Conservation (phyloP, 2,888 invertebrate genomes). For the Pyralis farinalis region DNA sequence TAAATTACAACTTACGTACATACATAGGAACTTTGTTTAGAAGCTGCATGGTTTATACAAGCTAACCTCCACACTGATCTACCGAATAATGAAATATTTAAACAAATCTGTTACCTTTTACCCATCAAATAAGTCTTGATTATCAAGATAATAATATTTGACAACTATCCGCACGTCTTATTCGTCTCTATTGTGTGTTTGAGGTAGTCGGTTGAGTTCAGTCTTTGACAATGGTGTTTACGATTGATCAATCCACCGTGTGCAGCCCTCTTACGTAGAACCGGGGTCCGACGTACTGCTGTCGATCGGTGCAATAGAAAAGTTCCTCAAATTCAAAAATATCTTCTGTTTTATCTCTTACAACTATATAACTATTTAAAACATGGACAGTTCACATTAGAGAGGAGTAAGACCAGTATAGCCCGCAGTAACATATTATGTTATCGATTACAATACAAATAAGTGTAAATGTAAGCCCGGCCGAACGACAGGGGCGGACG, state of each 20-base stretch:
- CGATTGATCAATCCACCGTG: background rate
- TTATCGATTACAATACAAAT: slow-evolving; percentile 68
- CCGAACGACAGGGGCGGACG: slow-evolving; percentile 40
- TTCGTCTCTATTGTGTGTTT: slow-evolving; percentile 29
- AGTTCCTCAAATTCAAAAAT: slow-evolving; percentile 6
- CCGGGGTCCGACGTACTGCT: background rate
- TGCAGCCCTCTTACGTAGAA: background rate
- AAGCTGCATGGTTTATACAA: slow-evolving; percentile 81
- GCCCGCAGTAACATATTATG: slow-evolving; percentile 61
- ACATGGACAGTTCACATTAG: slow-evolving; percentile 19
- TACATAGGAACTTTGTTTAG: slow-evolving; percentile 81
- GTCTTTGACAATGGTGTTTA: slow-evolving; percentile 23
- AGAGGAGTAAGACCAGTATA: slow-evolving; percentile 34
- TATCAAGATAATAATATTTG: slow-evolving; percentile 55
- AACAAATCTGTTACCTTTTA: slow-evolving; percentile 60
- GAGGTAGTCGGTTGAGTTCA: slow-evolving; percentile 16
- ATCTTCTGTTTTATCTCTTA: slow-evolving; percentile 7
- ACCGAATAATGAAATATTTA: slow-evolving; percentile 70
- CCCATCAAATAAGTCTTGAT: slow-evolving; percentile 62
- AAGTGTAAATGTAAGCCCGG: slow-evolving; percentile 55
- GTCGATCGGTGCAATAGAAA: background rate
- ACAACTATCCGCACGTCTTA: slow-evolving; percentile 27
- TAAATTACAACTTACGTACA: slow-evolving; percentile 80
- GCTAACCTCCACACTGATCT: slow-evolving; percentile 79
- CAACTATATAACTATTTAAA: slow-evolving; percentile 10